Base-by-base conservation (phyloP, 2,113 vertebrate species). In the Pelecanus crispus region DNA sequence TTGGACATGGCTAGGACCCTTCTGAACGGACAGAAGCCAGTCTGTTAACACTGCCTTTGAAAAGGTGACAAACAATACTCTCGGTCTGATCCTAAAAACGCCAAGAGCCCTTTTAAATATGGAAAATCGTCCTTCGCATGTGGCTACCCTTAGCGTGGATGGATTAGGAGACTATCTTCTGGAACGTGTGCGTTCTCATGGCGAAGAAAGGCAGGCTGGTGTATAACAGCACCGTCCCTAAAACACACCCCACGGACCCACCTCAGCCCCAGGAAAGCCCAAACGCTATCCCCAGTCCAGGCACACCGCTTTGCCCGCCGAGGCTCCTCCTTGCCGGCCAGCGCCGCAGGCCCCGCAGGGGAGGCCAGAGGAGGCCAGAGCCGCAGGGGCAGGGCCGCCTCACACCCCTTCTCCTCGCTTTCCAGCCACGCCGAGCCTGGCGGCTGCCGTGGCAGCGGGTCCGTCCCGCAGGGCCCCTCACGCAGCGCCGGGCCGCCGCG, bases 181-280 rank as follows among this genome's bases (percentile, higher is more conserved):
- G 9, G 8, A 42, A 58, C 8, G 3, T 7, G 3, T 3, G 8
- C 5, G 44, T 3, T 74, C 42, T 7, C 38, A 5, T 0, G 17
- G 52, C 2, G 0, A 53, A 49, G 45, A 1, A 4, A 18, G 12
- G 7, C 25, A 10, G 10, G 20, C 52, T 7, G 31, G 3, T 0
- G 38, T 1, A 5, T 15, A 24, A 24, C 7, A 6, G 12, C 25
- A 38, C 58, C 18, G 2, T 1, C 12, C 42, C 50, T 3, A 4
- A 1, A 29, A 36, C 18, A 13, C 14, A 7, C 8, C 3, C 49
- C 62, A 18, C 16, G 12, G 34, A 9, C 17, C 17, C 55, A 7
- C 24, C 12, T 13, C 31, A 29, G 28, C 10, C 25, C 7, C 8
- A 11, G 12, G 8, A 11, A 44, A 31, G 20, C 36, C 18, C 52